phyloP scores from a whole-genome alignment of 1,140 invertebrate species.

The Pentalonia nigronervosa region DNA sequence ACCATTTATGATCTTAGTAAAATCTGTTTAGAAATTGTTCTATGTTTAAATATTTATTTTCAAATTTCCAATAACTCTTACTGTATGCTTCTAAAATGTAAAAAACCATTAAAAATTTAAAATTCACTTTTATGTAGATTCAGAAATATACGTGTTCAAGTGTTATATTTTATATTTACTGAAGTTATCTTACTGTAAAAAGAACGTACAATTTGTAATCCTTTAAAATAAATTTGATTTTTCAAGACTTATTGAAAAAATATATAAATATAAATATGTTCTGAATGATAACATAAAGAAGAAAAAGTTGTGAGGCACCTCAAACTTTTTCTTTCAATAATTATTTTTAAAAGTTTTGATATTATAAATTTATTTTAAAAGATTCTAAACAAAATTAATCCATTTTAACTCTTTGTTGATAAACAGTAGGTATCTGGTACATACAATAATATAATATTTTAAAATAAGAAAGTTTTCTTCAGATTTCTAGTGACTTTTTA shows the following conservation, averaged over 20 bases:
- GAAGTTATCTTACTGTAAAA: neutral
- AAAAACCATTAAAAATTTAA: neutral
- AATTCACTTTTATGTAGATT: neutral
- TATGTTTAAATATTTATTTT: neutral
- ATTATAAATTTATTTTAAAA: neutral
- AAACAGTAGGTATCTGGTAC: neutral
- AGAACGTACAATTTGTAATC: neutral
- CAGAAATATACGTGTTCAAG: neutral
- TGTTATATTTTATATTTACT: neutral
- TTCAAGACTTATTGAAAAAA: neutral
- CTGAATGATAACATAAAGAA: neutral
- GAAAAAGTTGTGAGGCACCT: neutral
- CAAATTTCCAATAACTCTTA: neutral
- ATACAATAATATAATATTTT: neutral
- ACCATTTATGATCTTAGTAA: neutral
- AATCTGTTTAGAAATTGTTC: neutral
- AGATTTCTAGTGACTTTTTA: neutral
- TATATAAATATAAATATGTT: neutral
- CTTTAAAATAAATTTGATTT: neutral
- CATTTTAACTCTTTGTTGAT: neutral
- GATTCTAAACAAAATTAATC: neutral
- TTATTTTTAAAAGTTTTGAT: neutral
- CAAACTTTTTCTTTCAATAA: neutral
- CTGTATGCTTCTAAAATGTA: neutral
- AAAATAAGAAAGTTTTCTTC: neutral